A percentile compares a stretch with the other conserved stretches of the same genome.
Evolutionary conservation across 2,113 vertebrate genomes (phyloP).

Genomic region (Galbula dea): DNA sequence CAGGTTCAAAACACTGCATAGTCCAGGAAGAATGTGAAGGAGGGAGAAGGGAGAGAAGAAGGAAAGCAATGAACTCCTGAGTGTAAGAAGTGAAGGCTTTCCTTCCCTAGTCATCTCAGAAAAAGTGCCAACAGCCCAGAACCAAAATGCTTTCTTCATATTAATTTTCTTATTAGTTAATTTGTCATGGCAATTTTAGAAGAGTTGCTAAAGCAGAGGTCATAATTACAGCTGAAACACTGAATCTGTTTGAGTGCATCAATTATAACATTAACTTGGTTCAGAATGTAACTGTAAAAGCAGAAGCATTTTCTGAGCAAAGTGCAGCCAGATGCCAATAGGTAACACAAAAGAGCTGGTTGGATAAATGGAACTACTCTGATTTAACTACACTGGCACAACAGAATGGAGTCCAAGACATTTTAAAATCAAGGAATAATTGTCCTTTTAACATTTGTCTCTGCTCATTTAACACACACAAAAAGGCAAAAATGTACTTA

Average conservation of each 20-base stretch:
- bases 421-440: neutral
- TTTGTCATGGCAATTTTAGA: conserved; percentile 40
- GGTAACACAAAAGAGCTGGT: neutral
- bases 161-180: conserved; percentile 60
- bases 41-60: neutral
- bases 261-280: conserved; percentile 31
- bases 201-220: conserved; percentile 37
- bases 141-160: conserved; percentile 25
- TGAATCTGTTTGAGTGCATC: conserved; percentile 23
- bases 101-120: neutral
- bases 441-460: conserved; percentile 4
- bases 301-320: neutral
- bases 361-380: neutral
- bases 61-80: neutral
- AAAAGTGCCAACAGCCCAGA: neutral
- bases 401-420: neutral
- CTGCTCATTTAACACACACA: neutral
- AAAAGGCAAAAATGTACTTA: neutral
- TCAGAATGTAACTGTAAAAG: neutral
- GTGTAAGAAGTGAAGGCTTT: neutral
- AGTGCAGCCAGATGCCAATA: neutral
- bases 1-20: neutral
- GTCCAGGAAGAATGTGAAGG: neutral
- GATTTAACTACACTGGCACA: neutral
- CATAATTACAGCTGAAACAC: conserved; percentile 35